phyloP scores from a whole-genome alignment of 2,113 vertebrate genomes.

The Synchiropus splendidus region DNA sequence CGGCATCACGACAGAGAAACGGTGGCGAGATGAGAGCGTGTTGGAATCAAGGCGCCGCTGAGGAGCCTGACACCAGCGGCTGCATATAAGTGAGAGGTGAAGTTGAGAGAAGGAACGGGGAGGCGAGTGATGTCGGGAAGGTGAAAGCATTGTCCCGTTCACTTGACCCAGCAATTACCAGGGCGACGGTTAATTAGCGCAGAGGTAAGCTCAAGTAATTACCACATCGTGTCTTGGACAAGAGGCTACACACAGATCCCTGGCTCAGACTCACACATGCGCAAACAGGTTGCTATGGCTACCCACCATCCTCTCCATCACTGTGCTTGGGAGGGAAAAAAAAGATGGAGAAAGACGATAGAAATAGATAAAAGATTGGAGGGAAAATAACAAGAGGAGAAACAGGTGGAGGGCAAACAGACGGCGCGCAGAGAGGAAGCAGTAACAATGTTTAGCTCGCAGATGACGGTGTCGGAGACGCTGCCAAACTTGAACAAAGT shows the following conservation, averaged over 20 bases:
- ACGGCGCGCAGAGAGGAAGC: conserved; percentile 33
- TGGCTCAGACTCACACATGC: conserved; percentile 13
- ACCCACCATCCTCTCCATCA: conserved; percentile 48
- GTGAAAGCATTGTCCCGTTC: conserved; percentile 65
- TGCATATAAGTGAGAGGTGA: conserved; percentile 12
- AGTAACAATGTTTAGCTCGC: conserved; percentile 28
- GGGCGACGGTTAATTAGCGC: conserved; percentile 66
- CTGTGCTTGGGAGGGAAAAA: conserved; percentile 27
- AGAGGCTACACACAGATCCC: conserved; percentile 47
- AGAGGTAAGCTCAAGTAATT: conserved; percentile 70
- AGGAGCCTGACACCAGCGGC: conserved; percentile 10
- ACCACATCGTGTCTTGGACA: conserved; percentile 68
- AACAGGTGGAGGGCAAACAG: conserved; percentile 39
- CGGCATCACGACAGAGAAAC: conserved; percentile 16
- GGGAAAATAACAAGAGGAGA: conserved; percentile 31
- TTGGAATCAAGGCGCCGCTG: conserved; percentile 6
- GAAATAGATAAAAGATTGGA: conserved; percentile 49
- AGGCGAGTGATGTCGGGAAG: conserved; percentile 41
- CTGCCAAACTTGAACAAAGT: conserved; percentile 26
- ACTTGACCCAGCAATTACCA: conserved; percentile 73
- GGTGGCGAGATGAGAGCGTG: conserved; percentile 1
- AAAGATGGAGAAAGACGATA: conserved; percentile 37
- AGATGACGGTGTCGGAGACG: conserved; percentile 23
- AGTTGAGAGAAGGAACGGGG: conserved; percentile 12
- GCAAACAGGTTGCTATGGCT: conserved; percentile 69